Percentiles rank a stretch among this genome's conserved stretches.
Conservation (phyloP, 2,888 invertebrate species). For the Lapara coniferarum region DNA sequence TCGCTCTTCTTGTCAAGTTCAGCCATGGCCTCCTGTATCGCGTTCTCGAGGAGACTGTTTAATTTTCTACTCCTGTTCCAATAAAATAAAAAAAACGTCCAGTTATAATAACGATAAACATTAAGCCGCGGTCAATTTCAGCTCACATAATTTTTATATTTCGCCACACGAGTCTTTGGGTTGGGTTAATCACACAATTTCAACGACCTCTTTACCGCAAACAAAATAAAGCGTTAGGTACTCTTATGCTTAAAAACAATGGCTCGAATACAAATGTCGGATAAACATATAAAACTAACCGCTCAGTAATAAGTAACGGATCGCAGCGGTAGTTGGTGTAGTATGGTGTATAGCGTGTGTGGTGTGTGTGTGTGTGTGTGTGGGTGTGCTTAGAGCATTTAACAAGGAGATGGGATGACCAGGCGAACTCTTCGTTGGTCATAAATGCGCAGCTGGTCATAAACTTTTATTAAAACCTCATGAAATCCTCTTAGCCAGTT, state of each 20-base stretch:
- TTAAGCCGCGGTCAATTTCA: constrained; percentile 41
- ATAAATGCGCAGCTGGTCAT: too few relatives aligned
- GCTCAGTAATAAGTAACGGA: background rate
- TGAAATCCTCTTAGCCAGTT: too few relatives aligned
- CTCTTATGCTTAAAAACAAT: background rate
- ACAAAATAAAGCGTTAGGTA: background rate
- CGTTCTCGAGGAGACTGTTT: constrained; percentile 94
- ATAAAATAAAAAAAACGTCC: constrained; percentile 40
- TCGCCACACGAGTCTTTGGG: constrained; percentile 51
- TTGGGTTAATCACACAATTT: constrained; percentile 64
- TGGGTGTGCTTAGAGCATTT: too few relatives aligned
- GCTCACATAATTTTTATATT: constrained; percentile 26
- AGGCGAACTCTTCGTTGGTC: too few relatives aligned
- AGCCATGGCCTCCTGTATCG: constrained; percentile 96
- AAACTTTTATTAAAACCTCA: too few relatives aligned
- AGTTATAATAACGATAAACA: constrained; percentile 22
- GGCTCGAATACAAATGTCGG: background rate
- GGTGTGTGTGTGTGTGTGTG: background rate
- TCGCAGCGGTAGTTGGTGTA: background rate
- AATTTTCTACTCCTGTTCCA: constrained; percentile 93
- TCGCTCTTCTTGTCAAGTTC: constrained; percentile 90
- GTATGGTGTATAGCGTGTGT: constrained; percentile 28
- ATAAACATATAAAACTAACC: background rate
- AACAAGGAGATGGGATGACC: too few relatives aligned
- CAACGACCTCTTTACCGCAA: constrained; percentile 4